Base-by-base conservation (phyloP, 2,888 invertebrate species). In the Noctua pronuba region DNA sequence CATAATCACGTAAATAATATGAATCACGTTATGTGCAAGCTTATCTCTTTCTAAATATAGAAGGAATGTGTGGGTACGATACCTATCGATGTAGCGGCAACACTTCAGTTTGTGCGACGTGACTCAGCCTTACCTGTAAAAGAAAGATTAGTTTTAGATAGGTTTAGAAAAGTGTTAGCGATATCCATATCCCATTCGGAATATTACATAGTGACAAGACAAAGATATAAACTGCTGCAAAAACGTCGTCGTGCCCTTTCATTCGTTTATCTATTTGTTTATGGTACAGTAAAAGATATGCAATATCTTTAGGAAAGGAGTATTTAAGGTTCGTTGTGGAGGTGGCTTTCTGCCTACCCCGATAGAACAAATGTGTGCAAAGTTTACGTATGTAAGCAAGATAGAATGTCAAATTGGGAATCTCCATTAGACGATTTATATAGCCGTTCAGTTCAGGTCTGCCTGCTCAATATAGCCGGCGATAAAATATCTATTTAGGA, bases 41-140 rank as follows among this genome's bases (percentile, higher is more conserved):
- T 82, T 84, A 85, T 85, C 79, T 75, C 41, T 44, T 64, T 55
- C 84, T 78, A 82, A 82, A 75, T 75, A 81, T 84, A 71, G 67
- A 68, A 68, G n/a, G 3, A 58, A 38, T 66, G 44, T 49, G 46
- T 55, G 31, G 28, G 62, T 73, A 73, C 66, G 72, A 73, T 82
- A 83, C 71, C 80, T 71, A 73, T 68, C 24, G 11, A 31, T 8
- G 46, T 65, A 31, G 38, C 35, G 44, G 49, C 58, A 60, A 58
- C 16, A 31, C 44, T 55, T 41, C 55, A 72, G n/a, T 52, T 38
- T 62, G 55, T 31, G 65, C 49, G 66, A 35, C 21, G 49, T 55
- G n/a, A 69, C 69, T 73, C 73, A 58, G 41, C n/a, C 85, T 85
- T 84, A 84, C 84, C 85, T 84, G 75, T 7, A 81, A 84, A 71